Conservation (phyloP, 2,888 invertebrate species). For the Dicyrtomina minuta region DNA sequence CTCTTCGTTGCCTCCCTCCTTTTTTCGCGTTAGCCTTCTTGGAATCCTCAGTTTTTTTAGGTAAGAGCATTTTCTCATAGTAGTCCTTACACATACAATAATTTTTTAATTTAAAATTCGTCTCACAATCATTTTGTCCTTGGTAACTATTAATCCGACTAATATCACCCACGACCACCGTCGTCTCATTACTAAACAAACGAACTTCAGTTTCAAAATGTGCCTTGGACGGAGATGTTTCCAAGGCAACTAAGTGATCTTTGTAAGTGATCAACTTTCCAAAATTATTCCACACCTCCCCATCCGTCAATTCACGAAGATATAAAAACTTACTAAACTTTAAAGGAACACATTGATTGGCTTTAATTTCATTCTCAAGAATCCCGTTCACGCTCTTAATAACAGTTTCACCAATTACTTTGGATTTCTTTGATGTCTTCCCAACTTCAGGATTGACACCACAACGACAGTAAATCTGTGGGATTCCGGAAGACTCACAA, state of each 20-base stretch:
- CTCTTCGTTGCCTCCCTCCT: not conserved
- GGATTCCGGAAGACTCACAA: conserved; percentile 48
- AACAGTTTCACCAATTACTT: conserved; percentile 43
- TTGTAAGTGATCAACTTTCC: conserved; percentile 44
- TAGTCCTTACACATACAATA: conserved; percentile 46
- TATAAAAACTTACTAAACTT: conserved; percentile 48
- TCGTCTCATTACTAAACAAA: conserved; percentile 41
- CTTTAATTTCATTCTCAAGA: conserved; percentile 36
- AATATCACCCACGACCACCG: conserved; percentile 42
- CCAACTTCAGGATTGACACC: conserved; percentile 40
- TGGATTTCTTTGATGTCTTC: conserved; percentile 27
- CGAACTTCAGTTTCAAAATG: conserved; percentile 50
- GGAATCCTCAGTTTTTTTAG: conserved; percentile 3
- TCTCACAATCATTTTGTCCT: conserved; percentile 49
- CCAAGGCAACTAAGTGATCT: conserved; percentile 43
- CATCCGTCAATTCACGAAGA: conserved; percentile 46
- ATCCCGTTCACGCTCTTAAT: conserved; percentile 42
- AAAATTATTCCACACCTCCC: conserved; percentile 50
- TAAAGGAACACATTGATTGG: conserved; percentile 38
- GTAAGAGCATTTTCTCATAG: not conserved
- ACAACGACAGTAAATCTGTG: conserved; percentile 51
- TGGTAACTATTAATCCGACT: conserved; percentile 48
- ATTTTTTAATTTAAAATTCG: conserved; percentile 44
- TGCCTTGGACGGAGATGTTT: conserved; percentile 42
- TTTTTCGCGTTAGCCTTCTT: not conserved